Base-by-base conservation (phyloP, 2,113 vertebrate genomes). In the Labeo rohita region DNA sequence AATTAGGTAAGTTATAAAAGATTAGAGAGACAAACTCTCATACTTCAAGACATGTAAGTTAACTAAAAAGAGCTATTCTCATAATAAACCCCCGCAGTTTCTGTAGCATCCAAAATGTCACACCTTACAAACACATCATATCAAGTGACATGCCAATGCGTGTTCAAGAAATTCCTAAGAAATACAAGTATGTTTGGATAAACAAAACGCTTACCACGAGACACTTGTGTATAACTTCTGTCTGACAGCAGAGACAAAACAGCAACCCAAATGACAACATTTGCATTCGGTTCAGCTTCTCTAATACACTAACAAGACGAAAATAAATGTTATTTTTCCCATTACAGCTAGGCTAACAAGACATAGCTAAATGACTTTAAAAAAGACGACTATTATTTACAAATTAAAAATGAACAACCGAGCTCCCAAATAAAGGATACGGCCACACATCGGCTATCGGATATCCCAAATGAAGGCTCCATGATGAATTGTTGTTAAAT, bases 351-450 rank as follows among this genome's bases (percentile, higher is more conserved):
- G 9, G 82, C 82, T 84, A 84, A 59, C 77, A 45, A 43, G 21
- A 80, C 56, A n/a, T 8, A 6, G 68, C 50, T 84, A 84, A 23
- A 72, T 39, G 6, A 77, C 12, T 59, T 72, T 63, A 18, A 84
- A 85, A 80, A 4, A 73, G 36, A 49, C 1, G n/a, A 0, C 28
- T 45, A n/a, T 0, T 16, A 21, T 9, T 1, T 10, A 84, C 50
- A 63, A 47, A 68, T 6, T 50, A n/a, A 59, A 54, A 13, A 45
- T 11, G 5, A 87, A 39, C 65, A 47, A 45, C 16, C 15, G 34
- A 77, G 84, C 81, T 87, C 23, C 13, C 76, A 91, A 95, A 45
- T 21, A 49, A 73, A 96, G 94, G 95, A 96, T 96, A 96, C 95
- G 87, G 92, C 90, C 91, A 96, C 85, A 72, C 95, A 95, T 68